Evolutionary conservation across 2,113 vertebrate species (phyloP), one percentile per base, ranked within the genome.

Genomic region (Onychostoma macrolepis): DNA sequence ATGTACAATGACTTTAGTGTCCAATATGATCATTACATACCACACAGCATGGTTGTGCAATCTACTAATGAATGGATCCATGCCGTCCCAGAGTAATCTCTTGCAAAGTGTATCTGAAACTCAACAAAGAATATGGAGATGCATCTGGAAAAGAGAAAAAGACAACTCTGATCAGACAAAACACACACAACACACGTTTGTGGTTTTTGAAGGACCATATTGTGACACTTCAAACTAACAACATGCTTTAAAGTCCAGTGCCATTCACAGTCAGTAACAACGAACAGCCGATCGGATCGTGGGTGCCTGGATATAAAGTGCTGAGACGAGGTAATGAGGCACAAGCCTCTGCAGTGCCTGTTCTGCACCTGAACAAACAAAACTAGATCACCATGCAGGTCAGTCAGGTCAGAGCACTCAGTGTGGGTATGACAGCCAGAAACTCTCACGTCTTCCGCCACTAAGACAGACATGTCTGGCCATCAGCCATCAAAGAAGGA

Each of bases 21-120:
- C 4, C 33, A 67, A 15, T 58, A 26, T 28, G 12, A 87, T 48
- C 2, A 45, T 67, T 6, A 83, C 97, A 93, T 92, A 99, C 98
- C 98, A 92, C 96, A 98, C 0, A 99, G 94, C 98, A 99, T 99
- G 0, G 97, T 99, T 92, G 95, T 93, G 92, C 97, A 98, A 93
- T 99, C 98, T 0, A 96, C 95, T 92, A 99, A 96, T 87, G 97
- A 98, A 94, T 99, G 97, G 91, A 98, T 97, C 98, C 98, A 99
- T 15, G 98, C 97, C 0, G 97, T 99, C 78, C 96, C 94, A 61
- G 97, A 93, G 85, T 98, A 99, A 91, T 99, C 97, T 43, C 96
- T 95, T 83, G 92, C 94, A 89, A 99, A 99, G 83, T 98, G 95
- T 45, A 93, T 92, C 94, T 99, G 98, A 90, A 99, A 98, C 93